Percentiles rank a stretch among this genome's conserved stretches.
phyloP scores from a whole-genome alignment of 2,888 invertebrate species.

The Aethes cnicana region DNA sequence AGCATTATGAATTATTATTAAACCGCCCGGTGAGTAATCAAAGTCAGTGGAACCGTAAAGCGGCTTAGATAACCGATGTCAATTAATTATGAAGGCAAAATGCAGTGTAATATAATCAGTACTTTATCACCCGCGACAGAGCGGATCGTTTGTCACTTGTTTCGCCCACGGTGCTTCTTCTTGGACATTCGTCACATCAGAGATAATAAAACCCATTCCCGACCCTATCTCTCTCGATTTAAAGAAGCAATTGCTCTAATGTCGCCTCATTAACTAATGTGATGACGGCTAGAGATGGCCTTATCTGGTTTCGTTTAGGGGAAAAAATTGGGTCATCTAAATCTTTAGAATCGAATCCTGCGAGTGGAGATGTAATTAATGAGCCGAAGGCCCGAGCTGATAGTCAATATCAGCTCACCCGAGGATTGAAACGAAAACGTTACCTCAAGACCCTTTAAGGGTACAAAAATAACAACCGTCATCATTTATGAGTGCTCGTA shows the following conservation, averaged over 20 bases:
- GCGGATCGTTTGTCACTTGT: constrained; percentile 76
- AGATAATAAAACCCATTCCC: constrained; percentile 44
- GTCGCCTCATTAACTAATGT: constrained; percentile 57
- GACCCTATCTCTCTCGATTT: constrained; percentile 51
- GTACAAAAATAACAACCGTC: constrained; percentile 38
- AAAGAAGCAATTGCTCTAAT: constrained; percentile 52
- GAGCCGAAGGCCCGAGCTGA: constrained; percentile 10
- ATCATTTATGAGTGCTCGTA: constrained; percentile 36
- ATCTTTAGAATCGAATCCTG: constrained; percentile 39
- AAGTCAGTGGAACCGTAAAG: constrained; percentile 52
- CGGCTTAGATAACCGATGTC: constrained; percentile 67
- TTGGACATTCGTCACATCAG: constrained; percentile 67
- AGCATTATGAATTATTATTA: constrained; percentile 53
- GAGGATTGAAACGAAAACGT: constrained; percentile 39
- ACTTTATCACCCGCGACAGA: constrained; percentile 79
- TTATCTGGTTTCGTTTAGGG: constrained; percentile 74
- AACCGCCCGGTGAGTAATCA: constrained; percentile 51
- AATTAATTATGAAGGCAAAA: constrained; percentile 78
- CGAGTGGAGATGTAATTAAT: constrained; percentile 20
- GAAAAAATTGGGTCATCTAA: constrained; percentile 54
- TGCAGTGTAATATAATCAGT: constrained; percentile 79
- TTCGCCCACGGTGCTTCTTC: constrained; percentile 73
- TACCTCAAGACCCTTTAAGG: constrained; percentile 14
- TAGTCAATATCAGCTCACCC: constrained; percentile 27
- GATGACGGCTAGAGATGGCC: constrained; percentile 72